These are phyloP conservation scores for Maconellicoccus hirsutus DNA, from an alignment of 1,140 invertebrate species.

Conservation along the genomic window DNA sequence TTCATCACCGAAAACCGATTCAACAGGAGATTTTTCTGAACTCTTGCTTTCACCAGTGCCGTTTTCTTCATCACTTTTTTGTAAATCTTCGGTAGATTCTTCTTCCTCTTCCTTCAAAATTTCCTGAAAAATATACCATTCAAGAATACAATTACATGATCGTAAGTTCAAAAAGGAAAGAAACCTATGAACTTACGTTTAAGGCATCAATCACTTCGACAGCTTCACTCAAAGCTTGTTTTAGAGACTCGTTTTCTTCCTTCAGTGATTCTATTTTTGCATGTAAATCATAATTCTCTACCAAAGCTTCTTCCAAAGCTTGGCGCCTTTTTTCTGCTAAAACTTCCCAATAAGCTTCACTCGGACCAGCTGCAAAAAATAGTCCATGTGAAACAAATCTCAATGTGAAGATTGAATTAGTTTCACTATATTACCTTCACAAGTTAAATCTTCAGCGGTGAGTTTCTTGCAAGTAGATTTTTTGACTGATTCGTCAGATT, in stretches of 20 bases:
- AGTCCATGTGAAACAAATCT: no score
- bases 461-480: neutral
- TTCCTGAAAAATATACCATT: neutral
- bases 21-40: no score
- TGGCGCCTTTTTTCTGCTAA: constrained; percentile 49
- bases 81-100: no score
- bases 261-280: constrained; percentile 43
- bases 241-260: constrained; percentile 48
- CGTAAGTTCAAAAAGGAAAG: neutral
- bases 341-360: constrained; percentile 53
- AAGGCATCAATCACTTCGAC: constrained; percentile 51
- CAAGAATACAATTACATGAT: neutral
- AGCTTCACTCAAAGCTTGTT: constrained; percentile 53
- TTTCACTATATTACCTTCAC: no score
- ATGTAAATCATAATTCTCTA: constrained; percentile 45
- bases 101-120: neutral
- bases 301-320: constrained; percentile 49
- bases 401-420: no score
- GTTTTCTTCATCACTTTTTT: no score
- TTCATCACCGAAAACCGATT: no score
- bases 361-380: constrained; percentile 42
- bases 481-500: neutral
- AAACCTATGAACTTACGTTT: constrained; percentile 39
- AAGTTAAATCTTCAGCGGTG: neutral
- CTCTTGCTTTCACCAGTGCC: no score